phyloP scores from a whole-genome alignment of 1,140 invertebrate species.

The Sarcophaga peregrina region DNA sequence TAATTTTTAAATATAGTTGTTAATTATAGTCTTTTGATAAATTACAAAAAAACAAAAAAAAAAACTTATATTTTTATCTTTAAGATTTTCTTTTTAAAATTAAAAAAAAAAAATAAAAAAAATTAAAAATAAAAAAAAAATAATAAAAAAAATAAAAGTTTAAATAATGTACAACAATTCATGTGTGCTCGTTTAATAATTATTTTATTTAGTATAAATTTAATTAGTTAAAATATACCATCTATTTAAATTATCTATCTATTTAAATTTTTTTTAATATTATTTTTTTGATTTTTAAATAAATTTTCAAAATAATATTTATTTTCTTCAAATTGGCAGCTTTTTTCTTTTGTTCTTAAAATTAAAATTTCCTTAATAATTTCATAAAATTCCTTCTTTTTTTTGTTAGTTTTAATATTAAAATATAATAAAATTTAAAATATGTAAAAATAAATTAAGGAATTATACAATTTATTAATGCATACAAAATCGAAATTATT shows the following conservation, averaged over 20 bases:
- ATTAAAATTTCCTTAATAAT: too few species aligned
- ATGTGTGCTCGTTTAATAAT: constrained; percentile 29
- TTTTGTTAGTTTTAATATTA: too few species aligned
- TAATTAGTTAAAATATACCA: constrained; percentile 36
- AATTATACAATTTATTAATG: constrained; percentile 11
- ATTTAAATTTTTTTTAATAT: too few species aligned
- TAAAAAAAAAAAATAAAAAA: not conserved
- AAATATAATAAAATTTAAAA: not conserved
- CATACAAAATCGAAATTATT: not conserved
- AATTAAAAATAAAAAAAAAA: too few species aligned
- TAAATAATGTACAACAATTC: constrained; percentile 32
- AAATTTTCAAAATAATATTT: not conserved
- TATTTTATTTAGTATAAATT: constrained; percentile 2
- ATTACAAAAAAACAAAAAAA: not conserved
- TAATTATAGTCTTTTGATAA: constrained; percentile 23
- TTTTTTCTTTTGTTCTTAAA: not conserved
- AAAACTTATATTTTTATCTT: not conserved
- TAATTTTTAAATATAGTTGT: not conserved
- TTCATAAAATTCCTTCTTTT: not conserved
- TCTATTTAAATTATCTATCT: too few species aligned
- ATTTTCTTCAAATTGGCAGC: not conserved
- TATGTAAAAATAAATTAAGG: constrained; percentile 15
- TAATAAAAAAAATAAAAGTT: too few species aligned
- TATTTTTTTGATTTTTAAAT: too few species aligned
- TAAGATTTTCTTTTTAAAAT: not conserved